Base-by-base conservation (phyloP, 2,888 invertebrate genomes). In the Romanomermis culicivorax region DNA sequence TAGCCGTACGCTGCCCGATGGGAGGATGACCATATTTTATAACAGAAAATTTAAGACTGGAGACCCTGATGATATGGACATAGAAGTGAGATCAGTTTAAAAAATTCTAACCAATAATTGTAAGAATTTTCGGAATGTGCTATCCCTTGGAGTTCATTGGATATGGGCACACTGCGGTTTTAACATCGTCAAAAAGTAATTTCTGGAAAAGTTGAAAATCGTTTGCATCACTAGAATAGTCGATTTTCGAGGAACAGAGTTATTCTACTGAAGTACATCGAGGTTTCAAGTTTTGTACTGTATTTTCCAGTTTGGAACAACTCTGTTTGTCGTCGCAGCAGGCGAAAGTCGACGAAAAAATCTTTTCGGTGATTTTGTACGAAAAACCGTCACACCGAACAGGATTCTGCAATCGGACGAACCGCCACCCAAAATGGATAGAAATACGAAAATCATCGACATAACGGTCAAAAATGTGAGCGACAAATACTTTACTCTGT, bases 281-380 rank as follows among this genome's bases (percentile, higher is more conserved):
- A n/a, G n/a, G n/a, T n/a, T n/a, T n/a, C n/a, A n/a, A n/a, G n/a
- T n/a, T n/a, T n/a, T n/a, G n/a, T n/a, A n/a, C n/a, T n/a, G n/a
- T n/a, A n/a, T 30, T 4, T 58, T 60, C n/a, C 59, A 71, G 71
- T 64, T 64, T 27, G 74, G 73, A 23, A 73, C 74, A 1, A 72
- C 71, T 0, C 71, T 72, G 56, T 61, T 73, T 27, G 55, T 71
- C 23, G 67, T 61, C 57, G 65, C 67, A 57, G 56, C 60, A 4
- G 62, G 59, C 1, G 51, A 51, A 2, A 48, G 56, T 3, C 58
- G 55, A 30, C 57, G 47, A 26, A 56, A 51, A 45, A 30, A 55
- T n/a, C 20, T 61, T 25, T 50, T 51, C 4, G 60, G 60, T 0
- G 47, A 59, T 24, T 60, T 64, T 51, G 55, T 66, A 2, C 63